phyloP scores from a whole-genome alignment of 2,888 invertebrate genomes.

The Pachycephus smyrnensis region DNA sequence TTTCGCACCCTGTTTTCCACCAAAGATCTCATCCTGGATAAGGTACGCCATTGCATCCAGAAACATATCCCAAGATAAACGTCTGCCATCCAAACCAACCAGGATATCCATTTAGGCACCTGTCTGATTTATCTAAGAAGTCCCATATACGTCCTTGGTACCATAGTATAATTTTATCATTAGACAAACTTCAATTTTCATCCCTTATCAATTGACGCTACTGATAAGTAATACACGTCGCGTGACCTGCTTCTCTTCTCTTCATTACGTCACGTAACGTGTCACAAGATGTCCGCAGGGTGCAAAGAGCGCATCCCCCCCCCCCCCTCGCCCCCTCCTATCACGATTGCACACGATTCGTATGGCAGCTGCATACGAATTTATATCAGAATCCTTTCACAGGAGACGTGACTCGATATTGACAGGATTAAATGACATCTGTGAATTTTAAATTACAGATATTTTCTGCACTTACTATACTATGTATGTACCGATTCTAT shows the following conservation, averaged over 20 bases:
- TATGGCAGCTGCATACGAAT: background rate
- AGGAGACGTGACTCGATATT: background rate
- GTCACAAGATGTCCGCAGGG: background rate
- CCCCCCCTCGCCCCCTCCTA: no score
- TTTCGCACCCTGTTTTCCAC: constrained; percentile 29
- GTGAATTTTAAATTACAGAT: background rate
- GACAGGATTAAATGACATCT: background rate
- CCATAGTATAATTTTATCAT: background rate
- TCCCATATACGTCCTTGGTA: no score
- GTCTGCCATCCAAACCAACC: background rate
- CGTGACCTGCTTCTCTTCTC: background rate
- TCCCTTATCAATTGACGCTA: background rate
- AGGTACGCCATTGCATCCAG: background rate
- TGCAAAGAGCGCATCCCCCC: background rate
- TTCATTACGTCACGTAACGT: background rate
- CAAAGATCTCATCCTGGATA: constrained; percentile 21
- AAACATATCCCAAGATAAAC: background rate
- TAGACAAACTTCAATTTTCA: background rate
- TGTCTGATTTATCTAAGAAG: background rate
- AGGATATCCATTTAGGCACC: background rate
- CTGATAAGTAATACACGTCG: background rate
- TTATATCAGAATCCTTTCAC: background rate
- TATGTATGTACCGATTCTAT: no score
- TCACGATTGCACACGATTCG: background rate
- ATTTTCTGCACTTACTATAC: background rate